Evolutionary conservation across 2,888 invertebrate genomes (phyloP).

Genomic region (Lasiommata megera): DNA sequence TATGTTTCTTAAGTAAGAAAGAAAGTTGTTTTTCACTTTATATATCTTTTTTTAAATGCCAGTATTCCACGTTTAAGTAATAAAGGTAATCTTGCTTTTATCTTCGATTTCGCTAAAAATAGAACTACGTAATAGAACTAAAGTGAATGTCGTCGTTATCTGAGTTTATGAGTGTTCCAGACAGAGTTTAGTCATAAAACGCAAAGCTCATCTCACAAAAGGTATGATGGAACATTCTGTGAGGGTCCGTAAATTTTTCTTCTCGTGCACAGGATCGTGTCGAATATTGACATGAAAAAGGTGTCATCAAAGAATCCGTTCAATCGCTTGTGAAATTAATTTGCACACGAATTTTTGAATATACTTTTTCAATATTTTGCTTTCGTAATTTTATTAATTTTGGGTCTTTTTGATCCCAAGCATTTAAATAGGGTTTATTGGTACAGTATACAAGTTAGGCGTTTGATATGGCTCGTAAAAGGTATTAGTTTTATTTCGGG

Average conservation of each 20-base stretch:
- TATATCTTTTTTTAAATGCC: too few species aligned
- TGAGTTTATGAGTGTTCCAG: constrained; percentile 33
- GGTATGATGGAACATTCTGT: constrained; percentile 24
- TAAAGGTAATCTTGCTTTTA: constrained; percentile 19
- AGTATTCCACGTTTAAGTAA: not conserved
- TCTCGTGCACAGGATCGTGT: not conserved
- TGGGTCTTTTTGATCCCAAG: too few species aligned
- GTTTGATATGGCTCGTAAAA: too few species aligned
- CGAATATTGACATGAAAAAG: not conserved
- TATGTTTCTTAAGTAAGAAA: too few species aligned
- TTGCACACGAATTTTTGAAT: not conserved
- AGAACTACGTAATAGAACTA: constrained; percentile 29
- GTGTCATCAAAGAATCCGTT: not conserved
- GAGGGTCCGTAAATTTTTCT: constrained; percentile 17
- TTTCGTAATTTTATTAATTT: too few species aligned
- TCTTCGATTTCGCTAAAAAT: constrained; percentile 33
- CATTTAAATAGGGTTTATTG: too few species aligned
- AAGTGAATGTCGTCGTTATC: constrained; percentile 34
- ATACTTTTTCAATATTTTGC: not conserved
- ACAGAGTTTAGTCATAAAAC: constrained; percentile 26
- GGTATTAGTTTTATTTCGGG: too few species aligned
- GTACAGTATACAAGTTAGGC: too few species aligned
- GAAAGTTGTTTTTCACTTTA: too few species aligned
- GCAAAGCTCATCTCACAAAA: constrained; percentile 11
- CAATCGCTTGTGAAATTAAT: not conserved